Evolutionary conservation across 1,140 invertebrate genomes (phyloP), one percentile per base, ranked within the genome.

Genomic region (Melitaea cinxia): DNA sequence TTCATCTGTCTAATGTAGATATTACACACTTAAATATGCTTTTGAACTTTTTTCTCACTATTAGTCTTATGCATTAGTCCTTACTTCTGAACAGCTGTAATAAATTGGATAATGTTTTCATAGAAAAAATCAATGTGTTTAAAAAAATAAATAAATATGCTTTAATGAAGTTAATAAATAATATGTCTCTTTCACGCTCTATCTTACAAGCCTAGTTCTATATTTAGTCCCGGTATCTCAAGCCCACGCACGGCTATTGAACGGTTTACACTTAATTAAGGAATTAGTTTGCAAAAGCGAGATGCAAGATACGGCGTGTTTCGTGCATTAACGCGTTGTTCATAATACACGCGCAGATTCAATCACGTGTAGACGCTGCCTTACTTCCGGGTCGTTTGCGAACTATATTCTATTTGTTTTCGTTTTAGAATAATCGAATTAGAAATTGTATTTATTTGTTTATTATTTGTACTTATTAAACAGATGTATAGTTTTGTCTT

Each of bases 261-360:
- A 66, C 67, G 72, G 65, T 78, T 77, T 72, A 75, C 72, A 77
- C 75, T 80, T 83, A 83, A 83, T 83, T 82, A 83, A 82, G 76
- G 81, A 75, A 82, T 83, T 82, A 77, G 74, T 75, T 72, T 60
- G 63, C 67, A 57, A 65, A 62, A 75, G 70, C 72, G 70, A 73
- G 73, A 76, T 70, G 66, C 66, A 59, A 72, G 73, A 68, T 73
- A 75, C 56, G 42, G 69, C 45, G 56, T 61, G 62, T 66, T 68
- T 70, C 63, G 72, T 65, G 59, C 64, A 9, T 57, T 57, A 68
- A 68, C 65, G 68, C 64, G 65, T 68, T 68, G 54, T 56, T 64
- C 62, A 42, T 58, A 61, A 42, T 42, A 42, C 37, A 64, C 55
- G 49, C 19, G 26, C 37, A 55, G 63, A 45, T 61, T 61, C 47